Evolutionary conservation across 1,140 invertebrate species (phyloP).

Genomic region (Ylistrum balloti): DNA sequence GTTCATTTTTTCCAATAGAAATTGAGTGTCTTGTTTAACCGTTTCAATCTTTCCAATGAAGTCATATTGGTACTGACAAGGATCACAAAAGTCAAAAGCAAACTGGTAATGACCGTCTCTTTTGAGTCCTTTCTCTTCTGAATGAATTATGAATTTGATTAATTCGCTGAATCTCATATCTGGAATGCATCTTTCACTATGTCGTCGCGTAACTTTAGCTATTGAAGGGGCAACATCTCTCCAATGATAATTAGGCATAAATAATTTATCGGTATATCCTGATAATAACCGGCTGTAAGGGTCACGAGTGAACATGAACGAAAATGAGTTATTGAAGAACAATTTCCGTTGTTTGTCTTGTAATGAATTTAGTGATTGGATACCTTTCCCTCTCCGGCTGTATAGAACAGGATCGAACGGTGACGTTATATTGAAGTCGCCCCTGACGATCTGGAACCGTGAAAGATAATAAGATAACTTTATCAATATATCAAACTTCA

Average conservation of each 20-base stretch:
- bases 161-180: background rate
- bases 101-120: background rate
- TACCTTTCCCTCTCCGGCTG: too few species aligned
- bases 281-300: slow-evolving; percentile 62
- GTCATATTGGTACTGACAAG: slow-evolving; percentile 19
- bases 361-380: background rate
- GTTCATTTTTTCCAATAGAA: background rate
- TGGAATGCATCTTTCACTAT: background rate
- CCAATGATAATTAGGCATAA: slow-evolving; percentile 61
- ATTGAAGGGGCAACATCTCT: background rate
- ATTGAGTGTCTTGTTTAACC: background rate
- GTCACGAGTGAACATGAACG: slow-evolving; percentile 63
- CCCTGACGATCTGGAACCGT: background rate
- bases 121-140: background rate
- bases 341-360: background rate
- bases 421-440: background rate
- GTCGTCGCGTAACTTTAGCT: background rate
- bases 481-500: too few species aligned
- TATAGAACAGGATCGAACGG: background rate
- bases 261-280: slow-evolving; percentile 65
- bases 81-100: background rate
- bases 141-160: background rate
- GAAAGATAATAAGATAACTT: too few species aligned
- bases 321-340: background rate
- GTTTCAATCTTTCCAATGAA: background rate